Conservation (phyloP, 2,888 invertebrate genomes). For the Exocentrus adspersus region DNA sequence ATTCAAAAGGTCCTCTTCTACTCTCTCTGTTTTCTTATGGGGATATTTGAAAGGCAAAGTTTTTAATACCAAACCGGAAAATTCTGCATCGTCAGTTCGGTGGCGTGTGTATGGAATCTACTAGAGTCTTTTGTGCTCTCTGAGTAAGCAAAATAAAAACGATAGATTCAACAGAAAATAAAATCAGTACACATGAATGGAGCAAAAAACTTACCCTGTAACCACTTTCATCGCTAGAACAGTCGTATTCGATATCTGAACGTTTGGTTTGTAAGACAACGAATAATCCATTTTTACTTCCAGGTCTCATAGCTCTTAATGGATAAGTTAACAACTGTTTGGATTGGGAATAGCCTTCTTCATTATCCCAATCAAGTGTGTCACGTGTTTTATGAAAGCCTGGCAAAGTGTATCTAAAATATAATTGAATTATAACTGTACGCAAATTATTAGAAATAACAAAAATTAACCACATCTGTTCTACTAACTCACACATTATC, state of each 20-base stretch:
- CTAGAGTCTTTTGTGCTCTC: too few species aligned
- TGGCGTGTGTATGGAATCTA: too few species aligned
- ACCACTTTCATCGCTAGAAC: conserved; percentile 44
- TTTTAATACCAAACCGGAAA: too few species aligned
- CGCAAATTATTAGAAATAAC: conserved; percentile 11
- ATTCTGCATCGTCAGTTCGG: too few species aligned
- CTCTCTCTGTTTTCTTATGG: too few species aligned
- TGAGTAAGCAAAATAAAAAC: background rate
- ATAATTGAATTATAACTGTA: too few species aligned
- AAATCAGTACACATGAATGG: background rate
- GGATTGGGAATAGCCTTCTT: conserved; percentile 67
- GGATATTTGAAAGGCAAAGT: too few species aligned
- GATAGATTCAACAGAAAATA: too few species aligned
- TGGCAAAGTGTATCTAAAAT: conserved; percentile 29
- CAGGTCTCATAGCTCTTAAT: conserved; percentile 71
- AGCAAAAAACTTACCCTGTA: conserved; percentile 40
- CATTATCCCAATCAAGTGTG: conserved; percentile 56
- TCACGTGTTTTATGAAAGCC: conserved; percentile 35
- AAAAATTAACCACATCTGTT: background rate
- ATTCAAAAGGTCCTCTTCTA: too few species aligned
- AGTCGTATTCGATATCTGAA: conserved; percentile 46
- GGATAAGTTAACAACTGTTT: conserved; percentile 71
- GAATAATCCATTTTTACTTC: conserved; percentile 62
- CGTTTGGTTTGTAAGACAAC: conserved; percentile 39
- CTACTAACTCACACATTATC: conserved; percentile 63